Base-by-base conservation (phyloP, 1,140 invertebrate genomes). In the Apis florea region DNA sequence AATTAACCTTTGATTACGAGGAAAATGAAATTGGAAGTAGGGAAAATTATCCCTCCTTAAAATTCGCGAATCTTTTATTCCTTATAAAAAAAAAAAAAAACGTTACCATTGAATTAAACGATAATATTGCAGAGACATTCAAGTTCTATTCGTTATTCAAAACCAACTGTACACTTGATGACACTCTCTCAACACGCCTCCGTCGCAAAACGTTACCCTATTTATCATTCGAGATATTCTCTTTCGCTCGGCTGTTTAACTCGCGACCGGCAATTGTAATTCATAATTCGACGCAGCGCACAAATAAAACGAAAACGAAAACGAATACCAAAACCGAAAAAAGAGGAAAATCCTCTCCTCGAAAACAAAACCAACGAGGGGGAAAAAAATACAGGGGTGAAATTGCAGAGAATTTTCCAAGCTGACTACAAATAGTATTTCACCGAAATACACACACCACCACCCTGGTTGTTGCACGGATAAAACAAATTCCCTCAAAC, bases 401-500 rank as follows among this genome's bases (percentile, higher is more conserved):
- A 66, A 47, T 12, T 66, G 31, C 31, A 66, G 64, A 66, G 64
- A 67, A 67, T 67, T 47, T 67, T 67, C 64, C 64, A 47, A 67
- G 64, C 64, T 67, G 64, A 67, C 40, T 67, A 67, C 64, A 67
- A 47, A 67, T 67, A 67, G 21, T 21, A 67, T 67, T 67, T 67
- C 64, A n/a, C 40, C 40, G 19, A 67, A 67, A 67, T 12, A 47
- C 40, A 21, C 21, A 47, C 40, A 21, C 64, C 11, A 13, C 21
- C 10, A 21, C 2, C 31, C 31, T 6, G 31, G 2, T 13, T 15
- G 19, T n/a, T 12, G n/a, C 64, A 11, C 26, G 21, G 64, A 67
- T 47, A 67, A 67, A 67, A 67, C 64, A 67, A 67, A 67, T 67
- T 67, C 40, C 40, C 40, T 67, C 63, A 66, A 66, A 66, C 63